Evolutionary conservation across 2,888 invertebrate genomes (phyloP), one percentile per base, ranked within the genome.

Genomic region (Protophormia terraenovae): DNA sequence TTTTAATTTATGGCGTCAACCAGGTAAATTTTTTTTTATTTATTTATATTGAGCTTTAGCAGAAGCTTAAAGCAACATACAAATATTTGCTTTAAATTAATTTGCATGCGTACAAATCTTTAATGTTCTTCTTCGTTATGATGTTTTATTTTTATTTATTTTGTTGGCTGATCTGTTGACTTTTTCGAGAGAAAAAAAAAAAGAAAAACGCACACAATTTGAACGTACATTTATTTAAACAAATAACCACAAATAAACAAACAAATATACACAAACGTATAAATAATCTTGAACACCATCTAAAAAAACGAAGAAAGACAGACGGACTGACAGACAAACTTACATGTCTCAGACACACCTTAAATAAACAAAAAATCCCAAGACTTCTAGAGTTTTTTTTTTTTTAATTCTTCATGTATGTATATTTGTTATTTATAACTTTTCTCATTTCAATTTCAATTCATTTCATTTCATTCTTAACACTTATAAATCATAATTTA

Each of bases 51-150:
- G 24, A 67, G 77, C 32, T 47, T 66, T n/a, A 60, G 80, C 58
- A 77, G 76, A 80, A 77, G 80, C 72, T 67, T 60, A 66, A 55
- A 62, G 29, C 24, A 53, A 79, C 55, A 75, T 45, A 47, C 71
- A 82, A 82, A 85, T 85, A 85, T 85, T 85, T 85, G 79, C 78
- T 64, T 45, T 75, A 75, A 82, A 82, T 82, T 85, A 85, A 85
- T 82, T 85, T 85, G 85, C 85, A 85, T 85, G 85, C 78, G 73
- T 82, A 69, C 80, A 73, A 66, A 80, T 80, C 64, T 80, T n/a
- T 19, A 72, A 64, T 55, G 60, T 78, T 72, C 64, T 64, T 72
- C 72, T 55, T 47, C 47, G 19, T 50, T 35, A 45, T 38, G 24
- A 66, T 27, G 72, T 66, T 35, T 71, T 8, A 27, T 66, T 47